Evolutionary conservation across 2,113 vertebrate genomes (phyloP), one percentile per base, ranked within the genome.

Genomic region (Thamnaconus septentrionalis): DNA sequence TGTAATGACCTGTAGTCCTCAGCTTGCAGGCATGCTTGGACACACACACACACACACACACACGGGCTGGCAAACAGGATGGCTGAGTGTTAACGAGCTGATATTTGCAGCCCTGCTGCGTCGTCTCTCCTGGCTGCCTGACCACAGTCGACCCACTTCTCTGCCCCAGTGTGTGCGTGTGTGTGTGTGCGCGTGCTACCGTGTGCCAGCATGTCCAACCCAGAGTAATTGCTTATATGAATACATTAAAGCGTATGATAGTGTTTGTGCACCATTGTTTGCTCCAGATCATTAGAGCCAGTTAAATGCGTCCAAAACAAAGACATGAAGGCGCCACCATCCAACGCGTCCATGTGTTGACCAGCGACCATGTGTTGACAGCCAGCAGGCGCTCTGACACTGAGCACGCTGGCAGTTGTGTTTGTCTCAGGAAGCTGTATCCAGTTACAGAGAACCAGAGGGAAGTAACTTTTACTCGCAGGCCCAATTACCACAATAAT

Each of bases 1-100:
- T 53, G 64, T 82, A 85, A 83, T 87, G 83, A 85, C 83, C 81
- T 83, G 76, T 71, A 75, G 78, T 83, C 73, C 68, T 81, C 53
- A 11, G 59, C 7, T 10, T 42, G 9, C 56, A 59, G 48, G 60
- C 53, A 61, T 48, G 48, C 66, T 45, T 42, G 53, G 47, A 42
- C 41, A 18, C 51, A 59, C 70, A 48, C 31, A 44, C 49, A 39
- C 46, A 53, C 56, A 18, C 39, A n/a, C 12, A 31, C 18, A 31
- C 18, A 31, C 18, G 18, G 18, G 18, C 52, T 63, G 64, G 69
- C 69, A 81, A 56, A 73, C 70, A 65, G 60, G 67, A 77, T 67
- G 47, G 64, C 43, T 31, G 52, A 66, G 72, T 77, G 81, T 79
- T 88, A 85, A 87, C 83, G 84, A 84, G 78, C 74, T 74, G 64